Evolutionary conservation across 2,113 vertebrate genomes (phyloP), one percentile per base, ranked within the genome.

Genomic region (Thunnus thynnus): DNA sequence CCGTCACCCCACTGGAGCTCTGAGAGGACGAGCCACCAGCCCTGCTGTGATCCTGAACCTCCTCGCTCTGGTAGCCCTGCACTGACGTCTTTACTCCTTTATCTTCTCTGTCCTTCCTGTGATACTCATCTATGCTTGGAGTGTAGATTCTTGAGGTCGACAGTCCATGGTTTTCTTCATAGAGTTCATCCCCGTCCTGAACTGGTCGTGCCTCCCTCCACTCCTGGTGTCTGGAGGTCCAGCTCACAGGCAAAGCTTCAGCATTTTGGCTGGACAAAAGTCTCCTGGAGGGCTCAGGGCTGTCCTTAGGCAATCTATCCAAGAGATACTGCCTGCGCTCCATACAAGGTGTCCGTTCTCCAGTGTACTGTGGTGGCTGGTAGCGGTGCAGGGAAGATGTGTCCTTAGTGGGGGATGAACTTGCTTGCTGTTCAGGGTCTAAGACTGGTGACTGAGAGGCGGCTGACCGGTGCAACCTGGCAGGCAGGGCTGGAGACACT

Each of bases 1-100:
- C 94, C 0, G 92, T 94, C n/a, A 94, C 88, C 3, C 93, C 92
- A 14, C 94, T 94, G 85, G 94, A 94, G 78, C 92, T 93, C 22
- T 91, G 89, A 30, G 91, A 92, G 22, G 88, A 89, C 0, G 20
- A 36, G 47, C 88, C 78, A 2, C 20, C 36, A 4, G 27, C 48
- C 27, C 77, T 71, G 3, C 72, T 90, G 69, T 65, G 73, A 65
- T 85, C 87, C 82, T 55, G 83, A 22, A 46, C 56, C 13, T 83
- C 72, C 44, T 80, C 87, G n/a, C 73, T 72, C 62, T 5, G 70
- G 1, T 55, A 65, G 8, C 71, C 76, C 25, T 76, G 55, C 3
- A 12, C 5, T 1, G 27, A 52, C 6, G 9, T 17, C 18, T 14
- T 46, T 2, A 25, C 9, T 6, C 51, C 56, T 47, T 56, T 12